Evolutionary conservation across 2,888 invertebrate species (phyloP).

Genomic region (Embidobia sp.): DNA sequence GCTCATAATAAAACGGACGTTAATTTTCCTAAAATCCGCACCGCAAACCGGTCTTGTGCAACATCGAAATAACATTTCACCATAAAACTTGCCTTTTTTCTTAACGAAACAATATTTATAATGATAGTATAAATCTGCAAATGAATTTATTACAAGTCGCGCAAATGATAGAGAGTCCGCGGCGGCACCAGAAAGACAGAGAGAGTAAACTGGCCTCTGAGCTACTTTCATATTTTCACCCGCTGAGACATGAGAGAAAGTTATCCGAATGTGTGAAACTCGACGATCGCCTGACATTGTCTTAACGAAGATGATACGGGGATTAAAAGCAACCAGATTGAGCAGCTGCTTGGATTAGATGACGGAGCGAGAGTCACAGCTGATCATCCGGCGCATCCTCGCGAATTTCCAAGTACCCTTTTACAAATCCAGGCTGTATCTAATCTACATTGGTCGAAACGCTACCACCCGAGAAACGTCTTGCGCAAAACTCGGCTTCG

Average conservation of each 20-base stretch:
- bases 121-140: conserved; percentile 51
- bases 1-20: background rate
- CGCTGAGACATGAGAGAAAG: conserved; percentile 78
- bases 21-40: background rate
- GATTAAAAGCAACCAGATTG: conserved; percentile 33
- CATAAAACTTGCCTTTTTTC: background rate
- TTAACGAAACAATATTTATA: conserved; percentile 39
- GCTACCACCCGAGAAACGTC: too few relatives aligned
- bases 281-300: conserved; percentile 72
- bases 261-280: conserved; percentile 78
- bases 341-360: background rate
- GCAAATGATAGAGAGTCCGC: conserved; percentile 46
- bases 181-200: conserved; percentile 62
- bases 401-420: too few relatives aligned
- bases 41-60: background rate
- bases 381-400: too few relatives aligned
- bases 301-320: conserved; percentile 69
- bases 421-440: too few relatives aligned
- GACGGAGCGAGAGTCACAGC: background rate
- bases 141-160: conserved; percentile 43
- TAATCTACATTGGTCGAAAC: too few relatives aligned
- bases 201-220: conserved; percentile 73
- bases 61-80: conserved; percentile 14
- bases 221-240: conserved; percentile 82
- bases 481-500: conserved; percentile 12